Percentiles rank a stretch among this genome's conserved stretches.
These are phyloP conservation scores for Tapirus terrestris DNA, from an alignment of 2,113 vertebrate genomes.

Conservation along the genomic window DNA sequence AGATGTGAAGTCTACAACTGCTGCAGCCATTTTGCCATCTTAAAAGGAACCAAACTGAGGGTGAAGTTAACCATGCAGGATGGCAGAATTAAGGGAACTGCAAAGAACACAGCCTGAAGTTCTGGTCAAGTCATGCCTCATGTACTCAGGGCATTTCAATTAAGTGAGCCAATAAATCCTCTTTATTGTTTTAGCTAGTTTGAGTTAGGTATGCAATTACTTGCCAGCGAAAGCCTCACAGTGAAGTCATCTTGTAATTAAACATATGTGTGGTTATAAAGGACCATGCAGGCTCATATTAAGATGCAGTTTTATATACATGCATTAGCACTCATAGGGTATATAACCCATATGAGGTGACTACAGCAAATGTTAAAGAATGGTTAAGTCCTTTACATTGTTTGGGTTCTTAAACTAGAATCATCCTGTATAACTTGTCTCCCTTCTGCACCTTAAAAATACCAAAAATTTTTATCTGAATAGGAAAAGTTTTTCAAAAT, in stretches of 20 bases:
- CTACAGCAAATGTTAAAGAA: neutral
- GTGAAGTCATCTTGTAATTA: constrained; percentile 43
- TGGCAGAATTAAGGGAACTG: neutral
- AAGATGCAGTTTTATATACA: neutral
- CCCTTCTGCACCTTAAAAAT: neutral
- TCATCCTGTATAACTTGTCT: constrained; percentile 1
- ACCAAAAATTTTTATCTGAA: neutral
- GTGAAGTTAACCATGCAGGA: neutral
- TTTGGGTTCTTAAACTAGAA: neutral
- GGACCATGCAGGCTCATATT: neutral
- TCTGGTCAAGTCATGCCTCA: constrained; percentile 25
- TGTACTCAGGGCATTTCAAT: constrained; percentile 45
- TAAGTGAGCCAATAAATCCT: constrained; percentile 57
- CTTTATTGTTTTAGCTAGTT: constrained; percentile 57
- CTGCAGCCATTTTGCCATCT: neutral
- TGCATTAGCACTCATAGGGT: neutral
- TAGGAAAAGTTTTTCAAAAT: constrained; percentile 1
- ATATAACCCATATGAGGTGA: neutral
- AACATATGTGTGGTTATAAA: constrained; percentile 44
- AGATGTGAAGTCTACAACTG: neutral
- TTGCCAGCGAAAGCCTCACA: constrained; percentile 36
- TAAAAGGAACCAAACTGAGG: neutral
- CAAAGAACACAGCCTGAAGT: constrained; percentile 39
- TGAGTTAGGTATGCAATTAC: constrained; percentile 52
- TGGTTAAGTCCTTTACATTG: neutral